These are phyloP conservation scores for Copidosoma floridanum DNA, from an alignment of 1,140 invertebrate species.

Conservation along the genomic window DNA sequence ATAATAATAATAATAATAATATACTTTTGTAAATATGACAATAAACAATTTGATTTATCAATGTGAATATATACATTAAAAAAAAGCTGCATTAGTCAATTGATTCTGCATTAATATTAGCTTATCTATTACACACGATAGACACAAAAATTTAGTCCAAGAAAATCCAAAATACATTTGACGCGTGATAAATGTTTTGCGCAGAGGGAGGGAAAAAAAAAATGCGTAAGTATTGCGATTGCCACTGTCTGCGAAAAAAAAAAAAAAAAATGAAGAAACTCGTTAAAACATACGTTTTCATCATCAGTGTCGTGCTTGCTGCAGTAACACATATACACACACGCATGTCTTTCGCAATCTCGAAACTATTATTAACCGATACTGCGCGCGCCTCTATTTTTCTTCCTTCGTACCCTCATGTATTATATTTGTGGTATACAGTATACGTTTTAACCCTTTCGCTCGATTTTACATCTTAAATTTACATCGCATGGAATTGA, in stretches of 20 bases:
- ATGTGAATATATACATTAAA: too few species aligned
- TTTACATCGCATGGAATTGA: too few species aligned
- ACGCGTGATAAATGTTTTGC: not conserved
- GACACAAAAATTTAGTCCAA: too few species aligned
- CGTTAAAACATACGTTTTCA: slow-evolving; percentile 13
- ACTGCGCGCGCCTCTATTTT: slow-evolving; percentile 9
- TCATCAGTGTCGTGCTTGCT: not conserved
- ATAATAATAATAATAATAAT: slow-evolving; percentile 14
- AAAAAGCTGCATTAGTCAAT: too few species aligned
- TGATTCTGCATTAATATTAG: too few species aligned
- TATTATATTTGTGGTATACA: too few species aligned
- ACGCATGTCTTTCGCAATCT: slow-evolving; percentile 23
- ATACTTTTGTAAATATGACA: slow-evolving; percentile 27
- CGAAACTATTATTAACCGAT: slow-evolving; percentile 23
- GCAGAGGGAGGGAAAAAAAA: not conserved
- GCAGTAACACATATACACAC: not conserved
- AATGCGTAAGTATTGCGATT: too few species aligned
- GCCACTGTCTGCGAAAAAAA: too few species aligned
- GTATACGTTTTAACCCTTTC: too few species aligned
- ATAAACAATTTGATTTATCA: slow-evolving; percentile 12
- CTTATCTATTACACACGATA: too few species aligned
- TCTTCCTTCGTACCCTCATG: not conserved
- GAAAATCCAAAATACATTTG: too few species aligned
- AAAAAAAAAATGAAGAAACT: too few species aligned
- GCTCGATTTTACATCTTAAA: slow-evolving; percentile 1